A percentile compares a stretch with the other conserved stretches of the same genome.
phyloP scores from a whole-genome alignment of 2,888 invertebrate genomes.

The Meteorus cinctellus region DNA sequence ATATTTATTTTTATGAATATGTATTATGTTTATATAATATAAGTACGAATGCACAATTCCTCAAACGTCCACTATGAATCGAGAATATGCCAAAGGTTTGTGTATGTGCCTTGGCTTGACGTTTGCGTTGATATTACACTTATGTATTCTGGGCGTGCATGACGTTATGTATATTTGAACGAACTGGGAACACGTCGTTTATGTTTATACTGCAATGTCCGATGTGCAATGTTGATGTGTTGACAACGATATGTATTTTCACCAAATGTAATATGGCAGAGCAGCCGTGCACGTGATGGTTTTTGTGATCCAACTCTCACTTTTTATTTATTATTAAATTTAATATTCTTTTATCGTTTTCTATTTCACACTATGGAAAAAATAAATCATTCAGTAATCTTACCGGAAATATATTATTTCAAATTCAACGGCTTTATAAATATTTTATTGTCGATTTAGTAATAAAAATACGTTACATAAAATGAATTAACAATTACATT shows the following conservation, averaged over 20 bases:
- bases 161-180: slow-evolving; percentile 21
- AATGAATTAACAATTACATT: too few species aligned
- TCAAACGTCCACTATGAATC: slow-evolving; percentile 15
- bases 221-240: slow-evolving; percentile 7
- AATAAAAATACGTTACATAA: too few species aligned
- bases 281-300: not conserved
- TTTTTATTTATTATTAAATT: too few species aligned
- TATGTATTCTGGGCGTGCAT: slow-evolving; percentile 27
- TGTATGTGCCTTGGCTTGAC: not conserved
- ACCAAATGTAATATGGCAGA: not conserved
- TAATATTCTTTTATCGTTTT: too few species aligned
- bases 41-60: not conserved
- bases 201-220: slow-evolving; percentile 19
- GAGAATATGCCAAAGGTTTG: slow-evolving; percentile 10
- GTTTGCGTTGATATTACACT: slow-evolving; percentile 8
- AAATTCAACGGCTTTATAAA: too few species aligned
- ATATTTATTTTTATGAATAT: too few species aligned
- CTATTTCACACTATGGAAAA: too few species aligned
- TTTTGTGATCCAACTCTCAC: not conserved
- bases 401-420: too few species aligned
- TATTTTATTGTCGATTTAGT: too few species aligned
- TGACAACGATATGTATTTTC: slow-evolving; percentile 5
- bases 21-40: not conserved
- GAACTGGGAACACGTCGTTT: slow-evolving; percentile 11
- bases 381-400: too few species aligned